A percentile compares a stretch with the other conserved stretches of the same genome.
Evolutionary conservation across 2,888 invertebrate genomes (phyloP).

Genomic region (Andrena praecox): DNA sequence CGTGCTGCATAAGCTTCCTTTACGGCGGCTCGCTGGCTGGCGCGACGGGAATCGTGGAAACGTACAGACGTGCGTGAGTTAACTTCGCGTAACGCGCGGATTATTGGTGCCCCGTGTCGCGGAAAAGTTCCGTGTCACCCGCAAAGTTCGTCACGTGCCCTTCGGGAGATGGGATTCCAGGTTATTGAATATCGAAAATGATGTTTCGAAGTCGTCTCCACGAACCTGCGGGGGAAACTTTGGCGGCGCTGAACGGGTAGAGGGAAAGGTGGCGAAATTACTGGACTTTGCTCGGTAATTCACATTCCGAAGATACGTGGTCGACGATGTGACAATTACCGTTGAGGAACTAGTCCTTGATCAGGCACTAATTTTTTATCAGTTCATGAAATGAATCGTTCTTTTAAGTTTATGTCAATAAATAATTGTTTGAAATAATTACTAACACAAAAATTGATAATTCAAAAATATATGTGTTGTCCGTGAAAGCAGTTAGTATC

Average conservation of each 20-base stretch:
- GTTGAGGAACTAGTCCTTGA: no score
- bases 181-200: conserved; percentile 29
- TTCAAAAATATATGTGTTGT: no score
- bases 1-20: conserved; percentile 45
- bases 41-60: conserved; percentile 14
- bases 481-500: no score
- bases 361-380: no score
- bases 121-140: conserved; percentile 8
- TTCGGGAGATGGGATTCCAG: neutral
- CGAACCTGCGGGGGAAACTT: neutral
- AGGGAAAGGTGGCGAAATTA: neutral
- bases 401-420: no score
- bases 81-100: conserved; percentile 34
- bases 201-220: conserved; percentile 22
- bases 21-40: conserved; percentile 7
- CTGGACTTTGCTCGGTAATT: neutral
- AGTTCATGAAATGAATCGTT: no score
- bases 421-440: no score
- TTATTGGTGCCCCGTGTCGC: conserved; percentile 36
- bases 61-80: neutral
- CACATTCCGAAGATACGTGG: no score
- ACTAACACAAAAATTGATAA: no score
- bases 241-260: neutral
- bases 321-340: no score
- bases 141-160: neutral